Conservation (phyloP, 2,797 vertebrate species). For the Sebastiscus albofasciatus region DNA sequence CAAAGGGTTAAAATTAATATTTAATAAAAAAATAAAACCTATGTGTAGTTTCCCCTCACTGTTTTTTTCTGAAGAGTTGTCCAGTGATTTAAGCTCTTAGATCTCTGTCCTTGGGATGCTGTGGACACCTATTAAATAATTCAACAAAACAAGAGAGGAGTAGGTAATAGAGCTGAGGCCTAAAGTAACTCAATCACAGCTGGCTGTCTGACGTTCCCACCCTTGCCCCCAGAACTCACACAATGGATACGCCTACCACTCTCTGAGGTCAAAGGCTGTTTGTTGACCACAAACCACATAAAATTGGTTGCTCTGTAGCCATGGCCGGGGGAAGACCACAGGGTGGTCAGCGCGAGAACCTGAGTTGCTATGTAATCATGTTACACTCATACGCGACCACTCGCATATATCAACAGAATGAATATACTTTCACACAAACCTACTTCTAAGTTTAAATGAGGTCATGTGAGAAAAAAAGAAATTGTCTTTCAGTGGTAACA, state of each 20-base stretch:
- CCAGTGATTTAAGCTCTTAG: conserved; percentile 43
- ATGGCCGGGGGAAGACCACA: conserved; percentile 60
- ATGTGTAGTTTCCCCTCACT: not conserved
- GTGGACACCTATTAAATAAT: conserved; percentile 81
- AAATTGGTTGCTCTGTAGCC: conserved; percentile 60
- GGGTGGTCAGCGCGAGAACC: conserved; percentile 51
- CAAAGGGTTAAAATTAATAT: not conserved
- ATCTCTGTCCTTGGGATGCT: conserved; percentile 52
- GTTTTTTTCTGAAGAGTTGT: not conserved
- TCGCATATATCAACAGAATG: conserved; percentile 35
- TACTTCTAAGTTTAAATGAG: conserved; percentile 46
- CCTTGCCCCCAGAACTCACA: conserved; percentile 60
- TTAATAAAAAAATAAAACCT: not conserved
- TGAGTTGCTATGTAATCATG: conserved; percentile 54
- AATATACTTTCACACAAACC: conserved; percentile 32
- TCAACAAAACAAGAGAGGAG: conserved; percentile 76
- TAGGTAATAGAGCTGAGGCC: conserved; percentile 63
- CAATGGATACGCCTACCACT: conserved; percentile 49
- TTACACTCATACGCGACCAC: conserved; percentile 47
- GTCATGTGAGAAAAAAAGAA: conserved; percentile 47
- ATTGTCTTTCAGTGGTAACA: conserved; percentile 38
- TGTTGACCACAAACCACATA: conserved; percentile 84
- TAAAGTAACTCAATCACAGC: conserved; percentile 79
- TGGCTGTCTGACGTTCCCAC: conserved; percentile 57
- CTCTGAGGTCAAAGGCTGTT: conserved; percentile 77